Percentiles rank a stretch among this genome's conserved stretches.
These are phyloP conservation scores for Aporophyla nigra DNA, from an alignment of 2,888 invertebrate genomes.

Conservation along the genomic window DNA sequence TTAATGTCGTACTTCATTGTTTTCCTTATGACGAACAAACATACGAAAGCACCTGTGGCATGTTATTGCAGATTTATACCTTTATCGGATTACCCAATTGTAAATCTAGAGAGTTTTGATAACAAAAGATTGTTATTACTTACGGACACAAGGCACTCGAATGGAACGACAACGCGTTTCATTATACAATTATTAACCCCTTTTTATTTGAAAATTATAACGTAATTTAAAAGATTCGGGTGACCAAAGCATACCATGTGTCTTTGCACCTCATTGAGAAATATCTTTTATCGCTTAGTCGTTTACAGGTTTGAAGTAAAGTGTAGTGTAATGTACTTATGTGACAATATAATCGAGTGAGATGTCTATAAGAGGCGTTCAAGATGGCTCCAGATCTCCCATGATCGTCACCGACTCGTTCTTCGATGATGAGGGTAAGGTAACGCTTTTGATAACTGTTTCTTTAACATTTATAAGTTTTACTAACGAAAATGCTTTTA, in stretches of 20 bases:
- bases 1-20: conserved; percentile 18
- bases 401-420: conserved; percentile 86
- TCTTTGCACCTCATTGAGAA: neutral
- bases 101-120: conserved; percentile 39
- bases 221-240: neutral
- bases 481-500: neutral
- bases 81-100: conserved; percentile 42
- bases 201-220: neutral
- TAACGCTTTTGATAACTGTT: neutral
- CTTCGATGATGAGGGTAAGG: conserved; percentile 87
- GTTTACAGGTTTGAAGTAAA: conserved; percentile 15
- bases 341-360: conserved; percentile 22
- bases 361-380: conserved; percentile 88
- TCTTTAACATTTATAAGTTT: neutral
- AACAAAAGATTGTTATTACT: conserved; percentile 5
- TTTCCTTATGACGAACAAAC: conserved; percentile 32
- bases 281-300: neutral
- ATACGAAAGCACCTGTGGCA: conserved; percentile 43
- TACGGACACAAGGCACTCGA: conserved; percentile 38
- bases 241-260: neutral
- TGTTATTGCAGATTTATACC: neutral
- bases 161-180: conserved; percentile 10
- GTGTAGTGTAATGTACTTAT: conserved; percentile 40
- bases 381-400: conserved; percentile 86
- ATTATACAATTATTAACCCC: neutral